Conservation (phyloP, 1,140 invertebrate genomes). For the Eulimnadia texana region DNA sequence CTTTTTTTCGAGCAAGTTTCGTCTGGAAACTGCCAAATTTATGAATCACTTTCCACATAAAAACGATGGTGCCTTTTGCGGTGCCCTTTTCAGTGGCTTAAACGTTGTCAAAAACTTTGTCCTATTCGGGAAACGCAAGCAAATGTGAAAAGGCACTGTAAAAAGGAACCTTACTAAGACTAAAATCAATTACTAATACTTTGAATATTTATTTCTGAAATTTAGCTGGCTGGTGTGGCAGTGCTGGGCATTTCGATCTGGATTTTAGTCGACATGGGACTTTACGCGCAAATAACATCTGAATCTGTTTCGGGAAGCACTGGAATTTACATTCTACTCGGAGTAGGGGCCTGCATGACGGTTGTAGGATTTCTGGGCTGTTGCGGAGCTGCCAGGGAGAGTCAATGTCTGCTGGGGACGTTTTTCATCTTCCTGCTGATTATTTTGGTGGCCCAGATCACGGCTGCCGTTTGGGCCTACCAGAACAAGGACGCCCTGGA, state of each 20-base stretch:
- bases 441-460: slow-evolving; percentile 61
- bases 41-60: no score
- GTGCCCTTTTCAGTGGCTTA: no score
- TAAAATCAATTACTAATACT: not conserved
- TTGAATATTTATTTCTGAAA: no score
- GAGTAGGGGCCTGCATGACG: slow-evolving; percentile 61
- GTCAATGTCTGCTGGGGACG: slow-evolving; percentile 66
- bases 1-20: no score
- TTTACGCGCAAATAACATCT: slow-evolving; percentile 50
- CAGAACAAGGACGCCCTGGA: slow-evolving; percentile 47
- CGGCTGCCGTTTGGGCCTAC: slow-evolving; percentile 55
- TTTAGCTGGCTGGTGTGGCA: slow-evolving; percentile 56
- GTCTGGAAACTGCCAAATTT: no score
- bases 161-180: no score
- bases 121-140: no score
- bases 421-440: slow-evolving; percentile 57
- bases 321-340: slow-evolving; percentile 58
- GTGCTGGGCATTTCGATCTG: slow-evolving; percentile 51
- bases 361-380: slow-evolving; percentile 79
- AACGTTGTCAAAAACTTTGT: no score
- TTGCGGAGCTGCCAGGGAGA: slow-evolving; percentile 74
- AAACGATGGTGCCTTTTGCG: no score
- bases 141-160: no score
- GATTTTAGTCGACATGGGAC: slow-evolving; percentile 46
- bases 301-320: slow-evolving; percentile 50